Evolutionary conservation across 2,888 invertebrate genomes (phyloP).

Genomic region (Rhaphigaster nebulosa): DNA sequence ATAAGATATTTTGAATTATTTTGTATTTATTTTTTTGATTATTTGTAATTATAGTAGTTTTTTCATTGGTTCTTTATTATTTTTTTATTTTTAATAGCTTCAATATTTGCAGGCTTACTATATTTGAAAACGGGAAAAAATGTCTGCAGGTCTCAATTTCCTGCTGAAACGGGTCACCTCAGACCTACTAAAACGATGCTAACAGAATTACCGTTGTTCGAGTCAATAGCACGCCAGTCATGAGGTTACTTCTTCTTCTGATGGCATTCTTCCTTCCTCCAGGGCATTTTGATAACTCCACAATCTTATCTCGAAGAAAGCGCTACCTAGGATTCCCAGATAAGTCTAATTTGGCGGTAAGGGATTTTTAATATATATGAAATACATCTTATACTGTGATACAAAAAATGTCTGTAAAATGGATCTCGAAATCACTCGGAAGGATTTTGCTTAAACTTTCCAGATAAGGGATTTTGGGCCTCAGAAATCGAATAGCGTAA

Average conservation of each 20-base stretch:
- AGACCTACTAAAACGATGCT: neutral
- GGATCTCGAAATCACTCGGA: no score
- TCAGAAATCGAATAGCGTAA: no score
- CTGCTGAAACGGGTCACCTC: neutral
- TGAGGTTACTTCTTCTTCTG: neutral
- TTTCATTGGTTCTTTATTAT: no score
- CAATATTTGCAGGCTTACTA: no score
- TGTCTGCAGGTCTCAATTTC: neutral
- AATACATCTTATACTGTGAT: neutral
- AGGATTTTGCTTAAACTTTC: no score
- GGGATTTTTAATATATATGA: neutral
- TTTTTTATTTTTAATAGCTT: no score
- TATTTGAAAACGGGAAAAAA: neutral
- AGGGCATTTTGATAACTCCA: neutral
- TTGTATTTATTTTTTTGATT: no score
- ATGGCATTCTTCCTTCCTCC: neutral
- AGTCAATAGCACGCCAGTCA: neutral
- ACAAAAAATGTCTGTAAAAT: no score
- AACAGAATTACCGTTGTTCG: conserved; percentile 6
- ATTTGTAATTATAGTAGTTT: no score
- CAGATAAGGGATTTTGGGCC: no score
- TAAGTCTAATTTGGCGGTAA: conserved; percentile 61
- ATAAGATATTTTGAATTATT: no score
- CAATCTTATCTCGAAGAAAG: conserved; percentile 58
- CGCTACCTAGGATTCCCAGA: conserved; percentile 62